Evolutionary conservation across 2,888 invertebrate genomes (phyloP).

Genomic region (Electrophaes corylata): DNA sequence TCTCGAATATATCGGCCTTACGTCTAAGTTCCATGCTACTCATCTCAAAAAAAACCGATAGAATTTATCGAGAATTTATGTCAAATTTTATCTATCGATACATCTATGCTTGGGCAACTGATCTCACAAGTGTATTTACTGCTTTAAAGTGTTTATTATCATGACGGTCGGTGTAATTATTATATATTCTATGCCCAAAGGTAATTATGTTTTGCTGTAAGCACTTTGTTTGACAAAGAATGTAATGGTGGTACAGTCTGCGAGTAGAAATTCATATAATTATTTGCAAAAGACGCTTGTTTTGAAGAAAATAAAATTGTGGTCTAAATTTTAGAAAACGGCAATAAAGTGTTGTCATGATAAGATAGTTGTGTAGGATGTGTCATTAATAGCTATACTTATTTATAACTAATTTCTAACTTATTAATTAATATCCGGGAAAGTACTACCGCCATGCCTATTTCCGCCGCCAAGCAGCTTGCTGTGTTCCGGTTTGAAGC

Average conservation of each 20-base stretch:
- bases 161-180: neutral
- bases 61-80: no score
- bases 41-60: no score
- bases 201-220: constrained; percentile 46
- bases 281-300: constrained; percentile 18
- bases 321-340: neutral
- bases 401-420: no score
- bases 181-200: constrained; percentile 22
- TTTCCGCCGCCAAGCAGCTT: no score
- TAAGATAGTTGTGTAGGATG: no score
- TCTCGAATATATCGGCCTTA: no score
- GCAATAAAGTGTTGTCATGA: neutral
- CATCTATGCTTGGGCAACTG: no score
- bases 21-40: no score
- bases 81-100: neutral
- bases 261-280: constrained; percentile 19
- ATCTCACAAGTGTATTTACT: constrained; percentile 4
- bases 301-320: constrained; percentile 14
- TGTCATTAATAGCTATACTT: no score
- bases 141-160: neutral
- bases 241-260: constrained; percentile 3
- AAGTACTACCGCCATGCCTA: no score
- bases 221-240: constrained; percentile 39
- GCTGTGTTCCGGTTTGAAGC: no score
- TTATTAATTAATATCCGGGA: no score